Evolutionary conservation across 2,797 vertebrate genomes (phyloP).

Genomic region (Pipistrellus nathusii): DNA sequence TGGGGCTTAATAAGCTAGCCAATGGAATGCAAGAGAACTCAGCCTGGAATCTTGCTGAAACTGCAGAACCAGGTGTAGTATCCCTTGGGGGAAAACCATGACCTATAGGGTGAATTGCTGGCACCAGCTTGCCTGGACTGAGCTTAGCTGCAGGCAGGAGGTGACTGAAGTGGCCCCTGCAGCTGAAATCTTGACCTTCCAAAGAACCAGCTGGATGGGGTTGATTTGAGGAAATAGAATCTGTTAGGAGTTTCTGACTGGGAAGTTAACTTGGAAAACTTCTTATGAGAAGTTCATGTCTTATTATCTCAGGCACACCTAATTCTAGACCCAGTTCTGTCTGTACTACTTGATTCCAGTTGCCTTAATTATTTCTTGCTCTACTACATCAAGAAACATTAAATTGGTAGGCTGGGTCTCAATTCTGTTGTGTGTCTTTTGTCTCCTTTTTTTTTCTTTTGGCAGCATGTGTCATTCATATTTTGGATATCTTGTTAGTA

Average conservation of each 20-base stretch:
- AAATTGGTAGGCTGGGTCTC: neutral
- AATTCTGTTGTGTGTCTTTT: neutral
- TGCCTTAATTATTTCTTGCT: conserved; percentile 9
- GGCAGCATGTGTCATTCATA: neutral
- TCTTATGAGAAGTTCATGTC: conserved; percentile 16
- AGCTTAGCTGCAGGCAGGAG: conserved; percentile 50
- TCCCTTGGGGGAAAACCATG: conserved; percentile 57
- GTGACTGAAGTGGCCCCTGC: neutral
- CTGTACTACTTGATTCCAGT: neutral
- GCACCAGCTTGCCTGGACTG: conserved; percentile 66
- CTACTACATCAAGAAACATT: conserved; percentile 1
- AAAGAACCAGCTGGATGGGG: neutral
- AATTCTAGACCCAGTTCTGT: conserved; percentile 2
- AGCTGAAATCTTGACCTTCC: conserved; percentile 38
- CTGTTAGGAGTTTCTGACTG: conserved; percentile 9
- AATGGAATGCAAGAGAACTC: conserved; percentile 59
- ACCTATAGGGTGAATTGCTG: conserved; percentile 71
- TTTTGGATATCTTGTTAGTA: conserved; percentile 13
- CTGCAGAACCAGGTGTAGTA: conserved; percentile 64
- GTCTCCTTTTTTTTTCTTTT: neutral
- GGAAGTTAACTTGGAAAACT: neutral
- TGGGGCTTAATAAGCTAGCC: conserved; percentile 56
- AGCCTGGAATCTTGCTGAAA: conserved; percentile 48
- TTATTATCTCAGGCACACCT: neutral
- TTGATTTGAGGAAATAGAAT: neutral